Base-by-base conservation (phyloP, 2,797 vertebrate species). In the Glyptemys insculpta region DNA sequence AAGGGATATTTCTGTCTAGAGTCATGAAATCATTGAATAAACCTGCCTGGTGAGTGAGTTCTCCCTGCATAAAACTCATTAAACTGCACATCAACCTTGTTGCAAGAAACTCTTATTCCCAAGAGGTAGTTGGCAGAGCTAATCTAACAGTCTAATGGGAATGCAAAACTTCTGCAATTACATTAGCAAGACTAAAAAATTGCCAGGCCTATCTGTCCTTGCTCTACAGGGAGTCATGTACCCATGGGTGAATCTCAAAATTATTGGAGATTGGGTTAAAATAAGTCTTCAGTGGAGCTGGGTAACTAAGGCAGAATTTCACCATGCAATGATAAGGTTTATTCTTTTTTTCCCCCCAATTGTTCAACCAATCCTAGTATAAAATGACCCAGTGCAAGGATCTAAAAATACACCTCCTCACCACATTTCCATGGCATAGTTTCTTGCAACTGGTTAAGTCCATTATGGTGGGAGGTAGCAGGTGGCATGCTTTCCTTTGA, bases 301-400 rank as follows among this genome's bases (percentile, higher is more conserved):
- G 25, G 14, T 49, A 49, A 78, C 27, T 78, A 78, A 78, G 15
- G 15, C 74, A 49, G 74, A 78, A 49, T 78, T 8, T 78, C 44
- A 78, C 14, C 25, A 29, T 49, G 15, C 29, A 31, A 23, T 72
- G 37, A 8, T 41, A 41, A 41, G n/a, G 18, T 37, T 68, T 72
- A 41, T 41, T 72, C 37, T 72, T 6, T 5, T 3, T 2, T 5
- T 0, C 15, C 7, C 25, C 16, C n/a, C 19, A 19, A n/a, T 23
- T 72, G n/a, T 19, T 72, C 18, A 47, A 44, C 25, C 44, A 49
- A 49, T 49, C 29, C 15, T 47, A 49, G 12, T 78, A 78, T 47
- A 29, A 72, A 49, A 49, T 78, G 74, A 31, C 27, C 2, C 5
- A 78, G 19, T 72, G 68, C 9, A 23, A 72, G 68, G 25, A 78